Conservation (phyloP, 1,140 invertebrate genomes). For the Aphis gossypii region DNA sequence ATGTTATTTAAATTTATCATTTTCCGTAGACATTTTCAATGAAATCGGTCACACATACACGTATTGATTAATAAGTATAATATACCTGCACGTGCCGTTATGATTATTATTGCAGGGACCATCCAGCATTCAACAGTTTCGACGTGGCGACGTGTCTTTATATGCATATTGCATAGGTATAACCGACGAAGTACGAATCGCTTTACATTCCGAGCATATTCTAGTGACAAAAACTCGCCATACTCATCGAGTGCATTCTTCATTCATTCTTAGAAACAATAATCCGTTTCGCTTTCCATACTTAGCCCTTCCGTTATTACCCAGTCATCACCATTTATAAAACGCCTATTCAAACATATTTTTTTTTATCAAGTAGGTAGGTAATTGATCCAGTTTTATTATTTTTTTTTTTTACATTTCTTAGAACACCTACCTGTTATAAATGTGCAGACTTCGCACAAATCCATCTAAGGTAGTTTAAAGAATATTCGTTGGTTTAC, state of each 20-base stretch:
- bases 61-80: neutral
- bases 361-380: slow-evolving; percentile 14
- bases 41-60: neutral
- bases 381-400: slow-evolving; percentile 46
- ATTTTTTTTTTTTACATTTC: slow-evolving; percentile 50
- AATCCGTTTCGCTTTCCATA: slow-evolving; percentile 55
- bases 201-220: slow-evolving; percentile 44
- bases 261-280: slow-evolving; percentile 52
- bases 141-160: neutral
- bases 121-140: neutral
- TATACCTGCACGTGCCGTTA: neutral
- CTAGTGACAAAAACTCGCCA: slow-evolving; percentile 31
- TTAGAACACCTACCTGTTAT: slow-evolving; percentile 48
- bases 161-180: neutral
- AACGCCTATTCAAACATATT: slow-evolving; percentile 36
- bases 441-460: slow-evolving; percentile 37
- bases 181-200: neutral
- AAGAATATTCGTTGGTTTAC: neutral
- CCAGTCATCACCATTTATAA: slow-evolving; percentile 55
- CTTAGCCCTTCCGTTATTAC: slow-evolving; percentile 49
- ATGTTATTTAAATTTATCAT: neutral
- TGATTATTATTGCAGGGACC: neutral
- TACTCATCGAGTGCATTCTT: slow-evolving; percentile 40
- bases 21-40: neutral
- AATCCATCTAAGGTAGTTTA: slow-evolving; percentile 40